Percentiles rank a stretch among this genome's conserved stretches.
Evolutionary conservation across 2,888 invertebrate genomes (phyloP).

Genomic region (Mythimna lalbum): DNA sequence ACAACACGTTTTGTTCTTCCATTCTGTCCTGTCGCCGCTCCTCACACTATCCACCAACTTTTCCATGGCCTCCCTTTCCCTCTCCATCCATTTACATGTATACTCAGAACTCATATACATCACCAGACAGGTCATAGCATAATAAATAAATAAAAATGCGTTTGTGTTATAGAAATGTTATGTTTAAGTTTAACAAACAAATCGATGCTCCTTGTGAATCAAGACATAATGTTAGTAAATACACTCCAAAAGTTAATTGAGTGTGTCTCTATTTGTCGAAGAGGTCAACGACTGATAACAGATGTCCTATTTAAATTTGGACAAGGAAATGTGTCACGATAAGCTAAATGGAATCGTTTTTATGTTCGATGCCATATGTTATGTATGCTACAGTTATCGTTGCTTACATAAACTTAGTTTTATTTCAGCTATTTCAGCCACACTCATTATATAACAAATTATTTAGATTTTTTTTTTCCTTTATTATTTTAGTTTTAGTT

Average conservation of each 20-base stretch:
- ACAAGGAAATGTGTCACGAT: conserved; percentile 45
- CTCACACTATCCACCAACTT: no score
- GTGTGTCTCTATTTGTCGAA: conserved; percentile 22
- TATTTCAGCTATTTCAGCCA: no score
- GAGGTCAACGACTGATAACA: conserved; percentile 54
- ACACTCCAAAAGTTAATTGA: conserved; percentile 20
- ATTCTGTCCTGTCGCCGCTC: no score
- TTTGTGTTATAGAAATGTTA: background rate
- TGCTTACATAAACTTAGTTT: no score
- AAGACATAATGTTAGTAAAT: conserved; percentile 5
- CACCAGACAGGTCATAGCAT: no score
- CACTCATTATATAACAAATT: no score
- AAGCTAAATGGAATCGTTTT: conserved; percentile 26
- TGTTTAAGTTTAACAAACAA: background rate
- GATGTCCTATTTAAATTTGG: conserved; percentile 47
- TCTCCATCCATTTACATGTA: no score
- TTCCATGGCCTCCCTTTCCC: no score
- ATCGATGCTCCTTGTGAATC: background rate
- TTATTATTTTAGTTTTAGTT: no score
- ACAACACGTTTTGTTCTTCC: no score
- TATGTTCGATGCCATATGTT: conserved; percentile 1
- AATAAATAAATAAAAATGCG: background rate
- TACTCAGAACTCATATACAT: no score
- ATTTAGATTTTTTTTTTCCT: no score
- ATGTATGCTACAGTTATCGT: background rate